Evolutionary conservation across 2,113 vertebrate species (phyloP), one percentile per base, ranked within the genome.

Genomic region (Labrus mixtus): DNA sequence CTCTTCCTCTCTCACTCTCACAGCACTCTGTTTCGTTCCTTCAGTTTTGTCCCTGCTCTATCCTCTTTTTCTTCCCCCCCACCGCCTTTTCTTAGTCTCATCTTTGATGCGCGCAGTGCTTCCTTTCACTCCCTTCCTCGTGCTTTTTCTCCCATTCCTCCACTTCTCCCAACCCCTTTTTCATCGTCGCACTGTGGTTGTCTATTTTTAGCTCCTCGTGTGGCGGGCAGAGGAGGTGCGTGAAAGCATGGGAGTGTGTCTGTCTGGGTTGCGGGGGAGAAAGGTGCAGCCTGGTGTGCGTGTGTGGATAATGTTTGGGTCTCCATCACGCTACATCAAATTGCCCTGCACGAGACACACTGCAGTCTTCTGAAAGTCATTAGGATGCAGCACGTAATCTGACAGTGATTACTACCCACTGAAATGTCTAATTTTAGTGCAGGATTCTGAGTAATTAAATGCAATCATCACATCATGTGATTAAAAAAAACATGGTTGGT

Each of bases 131-230:
- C 59, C 23, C 69, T 81, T 74, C 59, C 70, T 79, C 67, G 19
- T 75, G 67, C 62, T 71, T 43, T 64, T 56, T 46, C 70, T 69
- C 79, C 60, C 16, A 2, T 59, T 72, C 75, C 66, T 86, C 68
- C 73, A 68, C 70, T 79, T 41, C 69, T 50, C 56, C 84, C 79
- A 84, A 46, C 65, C 73, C 73, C 51, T 84, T 86, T 87, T 45
- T 20, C 17, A 19, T 51, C 69, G 57, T 84, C 9, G 53, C 57
- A 53, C 77, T 33, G 76, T 76, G n/a, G n/a, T n/a, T 57, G 57
- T 85, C 88, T 94, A 94, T 94, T 93, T 93, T 91, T 95, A 94
- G 91, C 88, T 79, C 85, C 91, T 91, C 78, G 87, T 93, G 90
- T 88, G 66, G 71, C 65, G 82, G 77, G 73, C 87, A 69, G 86